Base-by-base conservation (phyloP, 2,113 vertebrate genomes). In the Columba janthina region DNA sequence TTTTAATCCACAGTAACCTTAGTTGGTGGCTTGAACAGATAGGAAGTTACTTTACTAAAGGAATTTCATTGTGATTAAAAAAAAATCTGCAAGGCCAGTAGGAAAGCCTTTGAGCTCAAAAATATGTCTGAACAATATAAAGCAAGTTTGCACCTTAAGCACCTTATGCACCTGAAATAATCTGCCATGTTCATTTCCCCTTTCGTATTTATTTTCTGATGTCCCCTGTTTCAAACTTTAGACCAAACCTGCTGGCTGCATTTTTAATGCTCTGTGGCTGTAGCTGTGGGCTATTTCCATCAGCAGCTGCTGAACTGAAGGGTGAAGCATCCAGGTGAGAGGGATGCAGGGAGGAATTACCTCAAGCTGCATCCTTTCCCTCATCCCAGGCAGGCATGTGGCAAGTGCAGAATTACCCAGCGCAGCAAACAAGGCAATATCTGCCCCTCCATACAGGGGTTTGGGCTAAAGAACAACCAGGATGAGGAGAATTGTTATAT, bases 371-470 rank as follows among this genome's bases (percentile, higher is more conserved):
- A 61, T 4, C 86, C 32, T 65, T 79, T n/a, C 16, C 32, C 25
- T 54, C 34, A 12, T 28, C 36, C 18, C 62, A 42, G 17, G 28
- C 15, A 44, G 51, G 58, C 0, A 2, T 13, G 20, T 71, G 64
- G 24, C 25, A 32, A 0, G 0, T 77, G 34, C 11, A 34, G 71
- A 73, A 26, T 62, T 34, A 44, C 24, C 25, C 26, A 29, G 21
- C 2, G 4, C 8, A 65, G 38, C 53, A 58, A 18, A 66, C 34
- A 31, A 78, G 17, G 62, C 29, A 44, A 0, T 57, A 44, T 14
- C 42, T 75, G 26, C 6, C 16, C 4, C 10, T 6, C 15, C 0
- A 3, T 34, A 26, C 1, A 0, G 42, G 60, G 8, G 4, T 75
- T 81, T 58, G 42, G 22, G 16, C 53, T 88, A 28, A 75, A 42